Evolutionary conservation across 2,797 vertebrate species (phyloP).

Genomic region (Mormyrops attenuatus): DNA sequence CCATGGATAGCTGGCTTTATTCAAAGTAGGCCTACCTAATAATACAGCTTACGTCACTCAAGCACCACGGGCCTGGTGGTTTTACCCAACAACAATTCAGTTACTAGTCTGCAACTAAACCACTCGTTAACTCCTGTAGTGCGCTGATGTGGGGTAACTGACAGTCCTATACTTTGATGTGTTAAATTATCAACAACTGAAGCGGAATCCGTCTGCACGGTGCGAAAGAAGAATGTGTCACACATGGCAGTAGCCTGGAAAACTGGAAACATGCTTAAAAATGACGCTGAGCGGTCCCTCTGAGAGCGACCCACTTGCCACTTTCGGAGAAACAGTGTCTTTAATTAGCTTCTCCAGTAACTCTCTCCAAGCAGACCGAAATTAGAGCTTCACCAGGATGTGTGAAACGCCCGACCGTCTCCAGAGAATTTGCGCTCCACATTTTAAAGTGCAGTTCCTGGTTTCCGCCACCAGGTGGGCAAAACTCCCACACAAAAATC

Average conservation of each 20-base stretch:
- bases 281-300: neutral
- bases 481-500: neutral
- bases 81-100: neutral
- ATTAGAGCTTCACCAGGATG: neutral
- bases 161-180: neutral
- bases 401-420: neutral
- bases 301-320: constrained; percentile 11
- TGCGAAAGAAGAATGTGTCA: neutral
- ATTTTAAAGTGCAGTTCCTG: neutral
- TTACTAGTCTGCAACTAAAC: neutral
- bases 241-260: neutral
- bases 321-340: constrained; percentile 15
- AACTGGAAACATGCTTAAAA: neutral
- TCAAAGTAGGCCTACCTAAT: neutral
- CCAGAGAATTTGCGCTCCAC: constrained; percentile 8
- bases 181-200: neutral
- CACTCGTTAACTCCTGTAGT: neutral
- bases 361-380: neutral
- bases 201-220: neutral
- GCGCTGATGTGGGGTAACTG: neutral
- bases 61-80: neutral
- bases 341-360: neutral
- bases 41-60: neutral
- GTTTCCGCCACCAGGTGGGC: neutral
- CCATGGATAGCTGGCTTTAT: neutral